Evolutionary conservation across 1,140 invertebrate genomes (phyloP), one percentile per base, ranked within the genome.

Genomic region (Zaprionus davidi): DNA sequence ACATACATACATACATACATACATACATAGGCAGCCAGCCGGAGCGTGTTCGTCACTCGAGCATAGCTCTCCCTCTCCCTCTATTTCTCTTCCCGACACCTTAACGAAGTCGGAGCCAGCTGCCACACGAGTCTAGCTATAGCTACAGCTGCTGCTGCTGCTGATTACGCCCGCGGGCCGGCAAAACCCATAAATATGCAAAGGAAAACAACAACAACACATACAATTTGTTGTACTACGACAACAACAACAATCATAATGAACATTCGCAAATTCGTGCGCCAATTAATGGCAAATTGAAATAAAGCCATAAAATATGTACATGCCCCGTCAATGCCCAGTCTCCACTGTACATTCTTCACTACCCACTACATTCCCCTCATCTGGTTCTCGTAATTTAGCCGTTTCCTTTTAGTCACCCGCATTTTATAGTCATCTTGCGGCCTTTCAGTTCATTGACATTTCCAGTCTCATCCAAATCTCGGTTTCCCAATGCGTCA

Each of bases 251-350:
- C 22, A 53, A 60, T 28, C 51, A 62, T 51, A 63, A 67, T 63
- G 34, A 73, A 56, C 75, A 62, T 76, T 82, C 53, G 64, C 71
- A 78, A 75, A 80, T 75, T 78, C 71, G 78, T 80, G 71, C 44
- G 71, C 71, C 76, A 80, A 87, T 88, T 87, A 87, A 88, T 76
- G 62, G 74, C 56, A 83, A 87, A 87, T 88, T 87, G 78, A 87
- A 88, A 87, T 87, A 78, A 87, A 87, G 78, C 74, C 81, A 84
- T 83, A 78, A 83, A 83, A 67, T 24, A 70, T 78, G 65, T 26
- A 67, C 56, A 72, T 73, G 56, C 15, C 63, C 44, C 41, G 34
- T 34, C 31, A 59, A 3, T 53, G 34, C 38, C 9, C 31, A 68
- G 26, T 38, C 51, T n/a, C 15, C 3, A 38, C 20, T 26, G 17